These are phyloP conservation scores for Anarrhichthys ocellatus DNA, from an alignment of 2,113 vertebrate species.

Conservation along the genomic window DNA sequence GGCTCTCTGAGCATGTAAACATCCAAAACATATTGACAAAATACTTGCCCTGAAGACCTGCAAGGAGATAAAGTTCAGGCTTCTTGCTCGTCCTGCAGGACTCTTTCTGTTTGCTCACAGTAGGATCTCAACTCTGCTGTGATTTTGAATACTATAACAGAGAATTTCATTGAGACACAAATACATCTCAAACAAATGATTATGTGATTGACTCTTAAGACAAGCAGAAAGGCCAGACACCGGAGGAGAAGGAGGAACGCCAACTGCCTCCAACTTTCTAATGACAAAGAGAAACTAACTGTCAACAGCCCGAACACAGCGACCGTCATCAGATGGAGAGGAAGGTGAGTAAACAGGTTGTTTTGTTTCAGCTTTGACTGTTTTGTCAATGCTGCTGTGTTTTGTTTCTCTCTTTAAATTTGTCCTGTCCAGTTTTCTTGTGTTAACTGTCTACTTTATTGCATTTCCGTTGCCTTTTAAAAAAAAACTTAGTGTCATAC, in stretches of 20 bases:
- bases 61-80: background rate
- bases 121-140: background rate
- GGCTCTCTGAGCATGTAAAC: background rate
- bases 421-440: background rate
- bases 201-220: background rate
- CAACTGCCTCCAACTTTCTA: background rate
- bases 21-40: background rate
- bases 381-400: background rate
- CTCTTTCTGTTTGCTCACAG: background rate
- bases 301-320: background rate
- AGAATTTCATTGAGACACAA: background rate
- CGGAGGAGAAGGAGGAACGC: background rate
- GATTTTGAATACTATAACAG: background rate
- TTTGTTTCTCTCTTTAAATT: background rate
- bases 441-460: background rate
- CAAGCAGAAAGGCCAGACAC: background rate
- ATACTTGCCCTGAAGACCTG: background rate
- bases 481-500: background rate
- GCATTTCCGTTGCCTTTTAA: background rate
- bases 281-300: background rate
- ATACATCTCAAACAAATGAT: background rate
- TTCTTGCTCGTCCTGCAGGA: background rate
- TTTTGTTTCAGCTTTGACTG: background rate
- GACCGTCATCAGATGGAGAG: conserved; percentile 16
- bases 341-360: conserved; percentile 23